phyloP scores from a whole-genome alignment of 64 coral and sea anemone species.

The Stichodactyla mertensii region DNA sequence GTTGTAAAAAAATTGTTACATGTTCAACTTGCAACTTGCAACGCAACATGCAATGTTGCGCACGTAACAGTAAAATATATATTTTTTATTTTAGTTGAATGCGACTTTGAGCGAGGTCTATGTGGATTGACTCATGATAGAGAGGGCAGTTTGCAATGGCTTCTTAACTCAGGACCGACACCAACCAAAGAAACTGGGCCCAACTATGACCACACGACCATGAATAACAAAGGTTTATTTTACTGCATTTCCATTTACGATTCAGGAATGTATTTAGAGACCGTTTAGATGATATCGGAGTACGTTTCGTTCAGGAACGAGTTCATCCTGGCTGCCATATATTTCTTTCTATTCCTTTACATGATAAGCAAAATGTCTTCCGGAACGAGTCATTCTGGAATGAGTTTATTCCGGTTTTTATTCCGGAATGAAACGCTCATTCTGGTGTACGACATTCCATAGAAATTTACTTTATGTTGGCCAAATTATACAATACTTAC shows the following conservation, averaged over 20 bases:
- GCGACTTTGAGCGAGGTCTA: constrained; percentile 36
- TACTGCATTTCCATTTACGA: neutral
- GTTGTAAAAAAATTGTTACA: no score
- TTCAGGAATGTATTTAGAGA: neutral
- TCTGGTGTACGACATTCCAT: neutral
- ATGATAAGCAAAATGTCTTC: neutral
- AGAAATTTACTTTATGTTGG: neutral
- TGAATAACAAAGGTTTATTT: constrained; percentile 17
- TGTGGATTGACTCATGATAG: constrained; percentile 30
- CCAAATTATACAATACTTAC: neutral
- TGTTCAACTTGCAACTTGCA: no score
- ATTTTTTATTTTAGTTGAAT: constrained; percentile 12
- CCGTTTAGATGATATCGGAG: neutral
- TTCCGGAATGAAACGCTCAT: no score
- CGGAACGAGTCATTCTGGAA: no score
- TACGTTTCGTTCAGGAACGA: neutral
- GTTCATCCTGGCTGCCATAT: no score
- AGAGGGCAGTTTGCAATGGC: constrained; percentile 15
- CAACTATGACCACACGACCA: constrained; percentile 35
- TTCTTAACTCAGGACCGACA: constrained; percentile 35
- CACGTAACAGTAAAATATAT: no score
- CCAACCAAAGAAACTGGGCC: constrained; percentile 53
- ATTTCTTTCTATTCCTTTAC: no score
- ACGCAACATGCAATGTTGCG: no score
- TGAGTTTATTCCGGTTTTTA: neutral